phyloP scores from a whole-genome alignment of 2,113 vertebrate species.

The Lutjanus erythropterus region DNA sequence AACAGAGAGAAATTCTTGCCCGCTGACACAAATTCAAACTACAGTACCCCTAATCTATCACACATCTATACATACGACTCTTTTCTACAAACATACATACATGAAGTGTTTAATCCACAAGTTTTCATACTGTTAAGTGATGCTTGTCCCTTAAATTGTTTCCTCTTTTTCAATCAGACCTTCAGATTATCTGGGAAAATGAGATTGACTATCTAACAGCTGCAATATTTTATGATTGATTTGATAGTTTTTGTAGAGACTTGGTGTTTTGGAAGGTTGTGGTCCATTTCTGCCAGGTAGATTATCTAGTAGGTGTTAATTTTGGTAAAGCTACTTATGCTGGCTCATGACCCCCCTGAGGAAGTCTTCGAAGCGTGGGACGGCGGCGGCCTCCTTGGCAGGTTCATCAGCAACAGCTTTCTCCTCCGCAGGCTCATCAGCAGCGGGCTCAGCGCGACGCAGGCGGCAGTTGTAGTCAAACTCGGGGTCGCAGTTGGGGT shows the following conservation, averaged over 20 bases:
- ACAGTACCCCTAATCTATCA: constrained; percentile 68
- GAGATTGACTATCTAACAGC: constrained; percentile 17
- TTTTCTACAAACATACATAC: constrained; percentile 69
- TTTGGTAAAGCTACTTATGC: constrained; percentile 70
- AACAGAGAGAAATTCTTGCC: constrained; percentile 63
- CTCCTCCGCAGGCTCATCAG: constrained; percentile 40
- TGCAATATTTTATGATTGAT: constrained; percentile 24
- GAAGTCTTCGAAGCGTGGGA: constrained; percentile 79
- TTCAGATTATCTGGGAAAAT: constrained; percentile 43
- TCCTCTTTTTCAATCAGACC: constrained; percentile 18
- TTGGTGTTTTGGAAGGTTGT: constrained; percentile 1
- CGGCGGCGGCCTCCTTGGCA: constrained; percentile 24
- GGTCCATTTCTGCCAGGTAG: constrained; percentile 8
- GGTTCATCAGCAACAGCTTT: constrained; percentile 22
- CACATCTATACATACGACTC: constrained; percentile 70
- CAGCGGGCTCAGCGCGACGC: constrained; percentile 59
- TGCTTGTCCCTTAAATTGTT: constrained; percentile 12
- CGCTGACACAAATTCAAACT: constrained; percentile 53
- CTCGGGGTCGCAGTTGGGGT: constrained; percentile 86
- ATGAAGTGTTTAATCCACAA: constrained; percentile 44
- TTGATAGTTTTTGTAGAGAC: constrained; percentile 3
- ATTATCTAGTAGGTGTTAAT: neutral
- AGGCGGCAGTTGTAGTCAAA: constrained; percentile 85
- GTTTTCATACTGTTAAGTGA: constrained; percentile 46
- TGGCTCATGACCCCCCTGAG: constrained; percentile 73